Base-by-base conservation (phyloP, 35 echinoderm and acorn worm genomes). In the Apostichopus japonicus region DNA sequence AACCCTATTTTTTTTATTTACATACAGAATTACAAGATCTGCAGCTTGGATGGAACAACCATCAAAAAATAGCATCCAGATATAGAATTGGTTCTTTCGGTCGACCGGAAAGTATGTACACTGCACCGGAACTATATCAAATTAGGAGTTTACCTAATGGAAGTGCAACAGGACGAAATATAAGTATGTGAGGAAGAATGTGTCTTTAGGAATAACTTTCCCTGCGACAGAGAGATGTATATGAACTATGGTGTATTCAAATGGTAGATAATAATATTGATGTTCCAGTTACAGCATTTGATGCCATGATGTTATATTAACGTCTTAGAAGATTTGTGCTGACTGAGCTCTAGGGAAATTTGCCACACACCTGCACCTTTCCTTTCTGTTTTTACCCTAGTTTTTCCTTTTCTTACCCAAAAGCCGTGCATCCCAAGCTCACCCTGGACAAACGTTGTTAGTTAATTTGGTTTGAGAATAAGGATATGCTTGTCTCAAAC, bases 101-200 rank as follows among this genome's bases (percentile, higher is more conserved):
- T 10, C 77, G 88, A 15, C 88, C 93, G 58, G 24, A 63, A 14
- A 23, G 84, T 3, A 94, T 94, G 93, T 86, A 91, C 27, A 10
- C 14, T 55, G 23, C 76, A 53, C 93, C 93, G 19, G 76, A 94
- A 53, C 19, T 83, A 0, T 92, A 51, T 54, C 67, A 67, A 75
- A 62, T 55, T 1, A 19, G 65, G 51, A 62, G 90, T n/a, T 56
- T 84, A 25, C 24, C 54, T 90, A 44, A 75, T 16, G 54, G 27
- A 16, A 76, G 93, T 94, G 6, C 77, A 62, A 23, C 52, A 10
- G 27, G 82, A 92, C 19, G 72, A 95, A 61, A 53, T 95, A 11
- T 70, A 95, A 13, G 72, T 95, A n/a, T 95, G 94, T 55, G 51
- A 79, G 8, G 83, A 61, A n/a, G 90, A 95, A 92, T 92, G 94